Percentiles rank a stretch among this genome's conserved stretches.
These are phyloP conservation scores for Anodontia alba DNA, from an alignment of 2,888 invertebrate genomes.

Conservation along the genomic window DNA sequence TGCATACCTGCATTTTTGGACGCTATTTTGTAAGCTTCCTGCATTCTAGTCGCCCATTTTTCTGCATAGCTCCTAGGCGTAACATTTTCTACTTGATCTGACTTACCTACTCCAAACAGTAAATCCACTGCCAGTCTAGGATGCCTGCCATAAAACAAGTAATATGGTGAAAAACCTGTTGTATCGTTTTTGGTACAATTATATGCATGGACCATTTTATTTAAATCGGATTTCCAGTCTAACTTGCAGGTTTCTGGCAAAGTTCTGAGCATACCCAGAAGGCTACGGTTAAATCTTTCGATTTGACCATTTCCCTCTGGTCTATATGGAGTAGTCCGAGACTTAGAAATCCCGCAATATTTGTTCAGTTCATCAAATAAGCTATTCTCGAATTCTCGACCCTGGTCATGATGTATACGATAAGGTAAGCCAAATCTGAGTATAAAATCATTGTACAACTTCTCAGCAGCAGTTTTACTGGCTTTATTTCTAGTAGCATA, in stretches of 20 bases:
- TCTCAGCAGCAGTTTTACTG: slow-evolving; percentile 38
- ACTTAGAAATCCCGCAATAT: slow-evolving; percentile 23
- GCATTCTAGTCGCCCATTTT: too few species aligned
- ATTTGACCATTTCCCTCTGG: too few species aligned
- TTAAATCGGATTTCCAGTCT: slow-evolving; percentile 37
- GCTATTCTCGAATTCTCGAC: slow-evolving; percentile 46
- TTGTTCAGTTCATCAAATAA: slow-evolving; percentile 40
- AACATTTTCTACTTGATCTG: background rate
- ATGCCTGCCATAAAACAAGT: slow-evolving; percentile 22
- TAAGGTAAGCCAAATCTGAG: slow-evolving; percentile 44
- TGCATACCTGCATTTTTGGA: slow-evolving; percentile 24
- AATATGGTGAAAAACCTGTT: slow-evolving; percentile 35
- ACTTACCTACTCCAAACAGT: slow-evolving; percentile 3
- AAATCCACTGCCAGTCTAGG: slow-evolving; percentile 35
- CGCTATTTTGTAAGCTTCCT: slow-evolving; percentile 47
- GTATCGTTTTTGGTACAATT: slow-evolving; percentile 28
- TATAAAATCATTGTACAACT: slow-evolving; percentile 44
- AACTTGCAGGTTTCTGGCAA: slow-evolving; percentile 19
- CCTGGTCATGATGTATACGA: slow-evolving; percentile 48
- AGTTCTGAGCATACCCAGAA: slow-evolving; percentile 35
- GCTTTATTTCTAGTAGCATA: slow-evolving; percentile 47
- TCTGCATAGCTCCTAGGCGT: slow-evolving; percentile 24
- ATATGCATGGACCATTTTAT: slow-evolving; percentile 43
- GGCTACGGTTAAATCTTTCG: slow-evolving; percentile 26
- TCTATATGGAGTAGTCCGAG: slow-evolving; percentile 35